Evolutionary conservation across 2,113 vertebrate species (phyloP).

Genomic region (Pardalotus punctatus): DNA sequence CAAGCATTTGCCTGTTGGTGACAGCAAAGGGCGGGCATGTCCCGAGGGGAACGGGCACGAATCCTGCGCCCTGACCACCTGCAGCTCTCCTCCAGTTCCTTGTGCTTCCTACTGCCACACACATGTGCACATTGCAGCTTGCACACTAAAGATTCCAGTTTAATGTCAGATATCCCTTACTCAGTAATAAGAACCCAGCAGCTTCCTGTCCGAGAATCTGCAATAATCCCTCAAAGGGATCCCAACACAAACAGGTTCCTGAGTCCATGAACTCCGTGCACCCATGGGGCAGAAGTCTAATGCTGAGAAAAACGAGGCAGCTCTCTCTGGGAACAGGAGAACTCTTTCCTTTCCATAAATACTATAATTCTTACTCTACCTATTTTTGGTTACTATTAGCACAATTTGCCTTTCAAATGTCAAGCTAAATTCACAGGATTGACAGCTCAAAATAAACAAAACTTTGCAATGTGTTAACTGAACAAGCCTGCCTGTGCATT

Average conservation of each 20-base stretch:
- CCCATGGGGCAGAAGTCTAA: background rate
- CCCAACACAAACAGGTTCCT: background rate
- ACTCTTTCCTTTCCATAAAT: background rate
- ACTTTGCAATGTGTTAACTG: background rate
- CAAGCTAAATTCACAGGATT: background rate
- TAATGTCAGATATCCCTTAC: background rate
- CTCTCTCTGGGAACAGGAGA: background rate
- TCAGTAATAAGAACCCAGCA: background rate
- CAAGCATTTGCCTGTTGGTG: background rate
- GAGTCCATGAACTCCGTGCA: accelerated
- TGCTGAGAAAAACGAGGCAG: background rate
- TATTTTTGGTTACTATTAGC: background rate
- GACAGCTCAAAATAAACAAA: background rate
- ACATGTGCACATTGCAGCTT: accelerated
- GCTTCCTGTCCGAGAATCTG: background rate
- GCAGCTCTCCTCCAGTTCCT: background rate
- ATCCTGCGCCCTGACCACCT: accelerated
- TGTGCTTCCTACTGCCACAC: background rate
- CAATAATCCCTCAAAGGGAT: background rate
- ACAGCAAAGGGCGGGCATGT: background rate
- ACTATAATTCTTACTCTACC: background rate
- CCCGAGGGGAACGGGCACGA: background rate
- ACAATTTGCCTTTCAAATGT: background rate
- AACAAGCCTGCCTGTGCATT: background rate
- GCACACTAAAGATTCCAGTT: background rate